A percentile compares a stretch with the other conserved stretches of the same genome.
Conservation (phyloP, 2,113 vertebrate genomes). For the Sylvilagus bachmani region DNA sequence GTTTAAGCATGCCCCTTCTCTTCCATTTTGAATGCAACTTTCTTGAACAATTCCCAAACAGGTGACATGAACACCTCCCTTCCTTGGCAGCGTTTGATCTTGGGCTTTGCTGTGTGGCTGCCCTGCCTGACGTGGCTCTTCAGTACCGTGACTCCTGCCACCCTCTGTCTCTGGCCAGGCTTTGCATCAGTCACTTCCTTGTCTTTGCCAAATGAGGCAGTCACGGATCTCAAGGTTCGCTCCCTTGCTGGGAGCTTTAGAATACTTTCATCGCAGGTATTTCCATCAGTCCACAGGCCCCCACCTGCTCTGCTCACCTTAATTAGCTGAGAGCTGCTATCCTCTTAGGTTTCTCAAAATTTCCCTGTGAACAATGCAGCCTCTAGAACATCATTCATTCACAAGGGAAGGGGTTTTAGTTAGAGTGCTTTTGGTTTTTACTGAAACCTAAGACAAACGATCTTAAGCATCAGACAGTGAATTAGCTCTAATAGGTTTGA, state of each 20-base stretch:
- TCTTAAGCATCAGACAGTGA: background rate
- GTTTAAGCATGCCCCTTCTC: background rate
- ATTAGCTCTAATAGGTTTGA: background rate
- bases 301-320: background rate
- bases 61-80: background rate
- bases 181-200: background rate
- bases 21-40: background rate
- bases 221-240: background rate
- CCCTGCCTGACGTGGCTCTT: background rate
- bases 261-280: background rate
- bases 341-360: background rate
- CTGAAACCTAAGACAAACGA: slow-evolving; percentile 15
- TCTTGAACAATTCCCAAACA: background rate
- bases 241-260: background rate
- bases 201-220: too few relatives aligned
- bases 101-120: background rate
- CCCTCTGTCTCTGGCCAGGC: background rate
- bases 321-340: background rate
- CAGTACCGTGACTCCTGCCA: background rate
- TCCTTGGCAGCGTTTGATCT: background rate
- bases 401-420: background rate
- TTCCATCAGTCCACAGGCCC: background rate
- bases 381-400: background rate
- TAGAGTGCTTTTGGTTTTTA: slow-evolving; percentile 1
- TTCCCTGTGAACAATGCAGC: background rate